These are phyloP conservation scores for Capricornis sumatraensis DNA, from an alignment of 2,113 vertebrate species.

Conservation along the genomic window DNA sequence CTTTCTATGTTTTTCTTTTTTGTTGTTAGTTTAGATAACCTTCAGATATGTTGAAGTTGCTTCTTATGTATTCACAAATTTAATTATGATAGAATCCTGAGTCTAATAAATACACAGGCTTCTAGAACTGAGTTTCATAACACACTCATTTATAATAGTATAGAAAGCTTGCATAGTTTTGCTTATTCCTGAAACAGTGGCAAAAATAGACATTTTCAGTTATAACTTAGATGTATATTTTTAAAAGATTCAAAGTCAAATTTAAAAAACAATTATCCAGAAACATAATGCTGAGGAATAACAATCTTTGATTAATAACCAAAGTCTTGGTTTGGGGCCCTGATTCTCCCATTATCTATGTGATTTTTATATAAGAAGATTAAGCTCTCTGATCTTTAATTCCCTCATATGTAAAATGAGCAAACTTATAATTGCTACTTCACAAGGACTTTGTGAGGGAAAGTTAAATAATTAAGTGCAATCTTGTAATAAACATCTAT, in stretches of 20 bases:
- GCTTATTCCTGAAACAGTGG: neutral
- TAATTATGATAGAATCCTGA: neutral
- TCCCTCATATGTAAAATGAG: neutral
- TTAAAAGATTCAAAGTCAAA: neutral
- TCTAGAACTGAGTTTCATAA: neutral
- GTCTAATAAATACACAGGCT: neutral
- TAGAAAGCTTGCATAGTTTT: neutral
- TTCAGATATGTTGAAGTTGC: neutral
- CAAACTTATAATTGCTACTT: neutral
- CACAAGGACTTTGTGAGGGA: neutral
- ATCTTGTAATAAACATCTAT: neutral
- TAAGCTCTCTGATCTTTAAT: slow-evolving; percentile 1
- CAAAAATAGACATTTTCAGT: neutral
- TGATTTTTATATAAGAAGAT: neutral
- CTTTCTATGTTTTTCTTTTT: neutral
- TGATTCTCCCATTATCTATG: neutral
- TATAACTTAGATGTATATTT: neutral
- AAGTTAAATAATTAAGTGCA: neutral
- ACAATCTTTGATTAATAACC: neutral
- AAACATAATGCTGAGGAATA: neutral
- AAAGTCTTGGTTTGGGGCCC: neutral
- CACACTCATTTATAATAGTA: neutral
- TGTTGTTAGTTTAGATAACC: neutral
- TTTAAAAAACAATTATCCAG: neutral
- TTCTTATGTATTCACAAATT: neutral